A percentile compares a stretch with the other conserved stretches of the same genome.
phyloP scores from a whole-genome alignment of 2,113 vertebrate species.

The Rostratula benghalensis region DNA sequence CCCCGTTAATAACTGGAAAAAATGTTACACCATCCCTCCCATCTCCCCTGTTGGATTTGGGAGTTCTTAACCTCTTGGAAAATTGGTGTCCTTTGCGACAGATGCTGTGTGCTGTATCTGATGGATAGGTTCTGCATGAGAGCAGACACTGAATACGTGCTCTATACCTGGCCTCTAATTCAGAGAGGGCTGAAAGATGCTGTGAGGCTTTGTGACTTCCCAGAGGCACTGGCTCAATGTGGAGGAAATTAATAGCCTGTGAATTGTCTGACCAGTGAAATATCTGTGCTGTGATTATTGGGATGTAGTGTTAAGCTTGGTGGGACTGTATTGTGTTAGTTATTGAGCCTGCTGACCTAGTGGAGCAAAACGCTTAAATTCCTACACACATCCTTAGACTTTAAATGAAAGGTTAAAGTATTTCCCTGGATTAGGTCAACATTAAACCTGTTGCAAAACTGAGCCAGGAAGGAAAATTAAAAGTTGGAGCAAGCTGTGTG shows the following conservation, averaged over 20 bases:
- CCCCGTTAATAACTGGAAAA: background rate
- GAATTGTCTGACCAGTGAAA: background rate
- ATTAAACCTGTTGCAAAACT: background rate
- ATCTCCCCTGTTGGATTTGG: background rate
- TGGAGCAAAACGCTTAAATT: background rate
- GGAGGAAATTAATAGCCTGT: background rate
- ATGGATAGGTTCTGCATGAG: background rate
- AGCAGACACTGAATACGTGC: background rate
- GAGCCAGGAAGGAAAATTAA: background rate
- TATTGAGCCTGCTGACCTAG: background rate
- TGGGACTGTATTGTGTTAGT: background rate
- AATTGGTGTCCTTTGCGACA: background rate
- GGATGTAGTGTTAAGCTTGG: background rate
- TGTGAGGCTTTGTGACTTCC: background rate
- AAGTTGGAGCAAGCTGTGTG: background rate
- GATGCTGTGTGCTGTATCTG: background rate
- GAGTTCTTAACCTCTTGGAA: background rate
- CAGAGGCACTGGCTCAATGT: background rate
- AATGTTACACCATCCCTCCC: background rate
- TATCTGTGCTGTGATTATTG: background rate
- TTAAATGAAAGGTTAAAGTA: background rate
- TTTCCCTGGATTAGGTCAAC: background rate
- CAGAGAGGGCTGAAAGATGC: background rate
- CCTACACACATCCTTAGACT: background rate
- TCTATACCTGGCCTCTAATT: background rate